These are phyloP conservation scores for Drosophila buzzatii DNA, from an alignment of 2,888 invertebrate genomes.

Conservation along the genomic window DNA sequence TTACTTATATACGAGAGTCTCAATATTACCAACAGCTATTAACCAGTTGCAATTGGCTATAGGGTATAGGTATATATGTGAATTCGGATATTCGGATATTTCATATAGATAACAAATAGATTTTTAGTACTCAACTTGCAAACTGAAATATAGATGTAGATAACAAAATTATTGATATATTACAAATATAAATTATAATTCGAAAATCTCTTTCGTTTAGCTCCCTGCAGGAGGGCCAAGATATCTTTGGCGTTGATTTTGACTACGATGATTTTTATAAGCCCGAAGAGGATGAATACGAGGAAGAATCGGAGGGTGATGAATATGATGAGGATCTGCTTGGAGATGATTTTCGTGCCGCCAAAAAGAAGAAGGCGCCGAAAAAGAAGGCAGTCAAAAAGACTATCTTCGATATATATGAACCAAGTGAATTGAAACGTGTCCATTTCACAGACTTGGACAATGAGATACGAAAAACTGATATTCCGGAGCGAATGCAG, in stretches of 20 bases:
- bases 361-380: constrained; percentile 90
- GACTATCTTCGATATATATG: constrained; percentile 97
- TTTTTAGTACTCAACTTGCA: too few relatives aligned
- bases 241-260: constrained; percentile 99
- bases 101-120: too few relatives aligned
- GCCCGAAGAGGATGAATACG: constrained; percentile 92
- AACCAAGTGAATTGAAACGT: constrained; percentile 98
- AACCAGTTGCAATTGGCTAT: too few relatives aligned
- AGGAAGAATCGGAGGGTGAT: constrained; percentile 91
- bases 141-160: too few relatives aligned
- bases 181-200: too few relatives aligned
- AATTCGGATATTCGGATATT: too few relatives aligned
- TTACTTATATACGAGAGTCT: too few relatives aligned
- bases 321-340: constrained; percentile 90
- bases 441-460: constrained; percentile 98
- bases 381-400: constrained; percentile 92
- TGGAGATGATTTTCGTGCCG: constrained; percentile 88
- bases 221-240: constrained; percentile 98
- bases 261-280: constrained; percentile 96
- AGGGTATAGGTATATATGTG: too few relatives aligned
- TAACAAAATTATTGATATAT: too few relatives aligned
- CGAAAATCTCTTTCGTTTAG: constrained; percentile 83
- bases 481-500: constrained; percentile 97
- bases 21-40: too few relatives aligned
- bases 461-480: constrained; percentile 94